Evolutionary conservation across 2,113 vertebrate genomes (phyloP), one percentile per base, ranked within the genome.

Genomic region (Megalops atlanticus): DNA sequence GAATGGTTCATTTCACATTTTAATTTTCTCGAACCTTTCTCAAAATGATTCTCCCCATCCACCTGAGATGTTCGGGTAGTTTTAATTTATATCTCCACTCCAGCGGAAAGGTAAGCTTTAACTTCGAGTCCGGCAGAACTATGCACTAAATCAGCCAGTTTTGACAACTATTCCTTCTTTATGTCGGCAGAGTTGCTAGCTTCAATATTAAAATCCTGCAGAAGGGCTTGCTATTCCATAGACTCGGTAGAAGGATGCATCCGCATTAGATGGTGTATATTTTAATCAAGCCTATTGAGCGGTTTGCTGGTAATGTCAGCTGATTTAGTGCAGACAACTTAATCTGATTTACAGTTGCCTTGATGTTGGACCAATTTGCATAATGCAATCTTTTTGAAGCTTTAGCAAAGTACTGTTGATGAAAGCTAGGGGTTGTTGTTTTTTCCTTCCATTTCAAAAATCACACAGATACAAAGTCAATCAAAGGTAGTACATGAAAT

Each of bases 281-380:
- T 64, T 64, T 64, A 64, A 64, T 64, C 58, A 64, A 64, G 58
- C 24, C 12, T 64, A 64, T 64, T 64, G 58, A 64, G 58, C 24
- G 58, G 58, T 64, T 64, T 64, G 58, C 58, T 31, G 58, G 58
- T 64, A 64, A 64, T 64, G 58, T 64, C 58, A 64, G 7, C 58
- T 64, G 58, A 64, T 64, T 64, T 64, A 64, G 58, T 64, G 58
- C 58, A 64, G 58, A 64, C 58, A 64, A 64, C 58, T 64, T 64
- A 64, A 64, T 64, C 58, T 27, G 58, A 64, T 64, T 64, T 64
- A 64, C 58, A 31, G 58, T 31, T 64, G 58, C 58, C 27, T 64
- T 64, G 58, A 64, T 64, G 58, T 64, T 64, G n/a, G 11, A 64
- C 27, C 58, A 64, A 64, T 64, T 31, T 64, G n/a, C 58, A 64